Evolutionary conservation across 2,888 invertebrate species (phyloP), one percentile per base, ranked within the genome.

Genomic region (Andrena bucephala): DNA sequence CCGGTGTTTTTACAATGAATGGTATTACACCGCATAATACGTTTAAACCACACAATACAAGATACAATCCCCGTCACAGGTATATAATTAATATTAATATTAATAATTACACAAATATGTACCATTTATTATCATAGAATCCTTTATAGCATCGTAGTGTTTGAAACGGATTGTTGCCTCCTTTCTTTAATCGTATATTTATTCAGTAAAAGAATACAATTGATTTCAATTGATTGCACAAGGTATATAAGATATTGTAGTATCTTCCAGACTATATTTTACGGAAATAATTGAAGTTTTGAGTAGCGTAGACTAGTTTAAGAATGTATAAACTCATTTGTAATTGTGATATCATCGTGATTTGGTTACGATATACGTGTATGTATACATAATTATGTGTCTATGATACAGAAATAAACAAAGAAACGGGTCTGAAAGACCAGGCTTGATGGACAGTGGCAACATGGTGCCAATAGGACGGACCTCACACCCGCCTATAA

Each of bases 1-100:
- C 96, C 88, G 95, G 96, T 92, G 96, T 97, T 83, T 97, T 96
- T 94, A 95, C 96, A 82, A 95, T 96, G 90, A 97, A 97, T 93
- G 97, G 97, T 76, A 94, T 97, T 87, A 95, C 96, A 77, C 96
- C 96, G 67, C 96, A 96, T 92, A 95, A 95, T 76, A 94, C 96
- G 72, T 96, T 96, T 91, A 96, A 96, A 90, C 94, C 95, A 87
- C 95, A 95, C 87, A 94, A 94, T 83, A 92, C 95, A 81, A 94
- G 94, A 92, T 95, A 93, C 84, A 92, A 92, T 88, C 93, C 93
- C 89, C 90, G 94, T 90, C 93, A 93, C 89, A 93, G 94, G 94
- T 94, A 90, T 27, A n/a, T 65, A 42, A 24, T 54, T 71, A 33
- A 67, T 13, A 24, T 54, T 71, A 33, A 67, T 13, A 70, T 68